Evolutionary conservation across 2,888 invertebrate species (phyloP).

Genomic region (Aquatica leii): DNA sequence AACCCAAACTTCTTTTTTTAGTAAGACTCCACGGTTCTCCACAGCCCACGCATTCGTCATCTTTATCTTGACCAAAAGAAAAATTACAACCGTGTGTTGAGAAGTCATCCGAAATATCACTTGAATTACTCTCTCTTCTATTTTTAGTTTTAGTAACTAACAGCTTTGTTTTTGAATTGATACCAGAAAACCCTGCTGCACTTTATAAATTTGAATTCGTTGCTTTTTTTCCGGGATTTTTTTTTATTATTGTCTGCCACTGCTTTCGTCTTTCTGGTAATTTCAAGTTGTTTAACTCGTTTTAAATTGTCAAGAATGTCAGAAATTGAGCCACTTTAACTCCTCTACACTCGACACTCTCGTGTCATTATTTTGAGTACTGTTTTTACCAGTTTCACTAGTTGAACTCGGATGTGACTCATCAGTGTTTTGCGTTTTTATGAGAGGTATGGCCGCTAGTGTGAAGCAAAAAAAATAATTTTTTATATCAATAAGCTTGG

Average conservation of each 20-base stretch:
- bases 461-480: no score
- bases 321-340: background rate
- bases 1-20: background rate
- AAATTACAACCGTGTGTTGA: background rate
- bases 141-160: background rate
- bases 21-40: no score
- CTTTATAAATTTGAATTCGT: background rate
- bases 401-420: no score
- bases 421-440: no score
- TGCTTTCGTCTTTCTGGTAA: background rate
- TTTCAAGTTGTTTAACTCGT: background rate
- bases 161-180: background rate
- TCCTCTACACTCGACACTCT: no score
- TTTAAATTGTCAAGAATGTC: background rate
- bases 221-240: background rate
- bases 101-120: background rate
- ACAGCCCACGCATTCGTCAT: no score
- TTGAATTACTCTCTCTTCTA: background rate
- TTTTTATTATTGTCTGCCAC: background rate
- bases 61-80: background rate
- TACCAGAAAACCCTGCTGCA: background rate
- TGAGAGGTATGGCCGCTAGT: no score
- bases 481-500: no score
- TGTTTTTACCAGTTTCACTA: no score
- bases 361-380: no score